Evolutionary conservation across 1,140 invertebrate species (phyloP).

Genomic region (Drosophila cardini): DNA sequence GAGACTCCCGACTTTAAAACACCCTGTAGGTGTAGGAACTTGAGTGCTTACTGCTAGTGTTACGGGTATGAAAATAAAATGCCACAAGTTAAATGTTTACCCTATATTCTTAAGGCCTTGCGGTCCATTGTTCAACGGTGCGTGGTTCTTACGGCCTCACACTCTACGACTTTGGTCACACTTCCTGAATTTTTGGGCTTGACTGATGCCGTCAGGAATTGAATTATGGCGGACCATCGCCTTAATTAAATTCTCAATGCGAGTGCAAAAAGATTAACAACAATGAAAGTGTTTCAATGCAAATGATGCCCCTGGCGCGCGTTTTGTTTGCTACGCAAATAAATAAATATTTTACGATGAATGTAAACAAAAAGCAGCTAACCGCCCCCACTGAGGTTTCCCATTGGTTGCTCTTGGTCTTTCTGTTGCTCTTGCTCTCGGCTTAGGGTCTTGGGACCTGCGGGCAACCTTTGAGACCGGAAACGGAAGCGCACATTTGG

Average conservation of each 20-base stretch:
- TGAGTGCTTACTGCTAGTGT: no score
- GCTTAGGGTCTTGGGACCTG: conserved; percentile 7
- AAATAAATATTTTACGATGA: conserved; percentile 69
- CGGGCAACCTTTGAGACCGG: conserved; percentile 35
- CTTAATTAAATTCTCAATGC: conserved; percentile 79
- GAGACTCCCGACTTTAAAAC: no score
- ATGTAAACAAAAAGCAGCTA: conserved; percentile 34
- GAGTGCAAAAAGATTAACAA: conserved; percentile 66
- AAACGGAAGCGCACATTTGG: conserved; percentile 48
- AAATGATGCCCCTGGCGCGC: conserved; percentile 65
- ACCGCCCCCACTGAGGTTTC: conserved; percentile 39
- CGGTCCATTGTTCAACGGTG: conserved; percentile 20
- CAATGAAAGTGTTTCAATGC: conserved; percentile 76
- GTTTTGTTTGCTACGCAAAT: conserved; percentile 61
- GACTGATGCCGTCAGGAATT: conserved; percentile 64
- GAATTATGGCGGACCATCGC: conserved; percentile 59
- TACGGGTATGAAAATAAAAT: no score
- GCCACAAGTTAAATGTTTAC: conserved; percentile 15
- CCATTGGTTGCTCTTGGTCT: not conserved
- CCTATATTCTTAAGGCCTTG: conserved; percentile 11
- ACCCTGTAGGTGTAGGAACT: no score
- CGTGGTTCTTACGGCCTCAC: not conserved
- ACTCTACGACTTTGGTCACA: conserved; percentile 12
- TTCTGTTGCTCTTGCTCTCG: not conserved
- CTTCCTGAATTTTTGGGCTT: conserved; percentile 10